Percentiles rank a stretch among this genome's conserved stretches.
phyloP scores from a whole-genome alignment of 35 echinoderm and acorn worm species.

The Acanthaster planci region DNA sequence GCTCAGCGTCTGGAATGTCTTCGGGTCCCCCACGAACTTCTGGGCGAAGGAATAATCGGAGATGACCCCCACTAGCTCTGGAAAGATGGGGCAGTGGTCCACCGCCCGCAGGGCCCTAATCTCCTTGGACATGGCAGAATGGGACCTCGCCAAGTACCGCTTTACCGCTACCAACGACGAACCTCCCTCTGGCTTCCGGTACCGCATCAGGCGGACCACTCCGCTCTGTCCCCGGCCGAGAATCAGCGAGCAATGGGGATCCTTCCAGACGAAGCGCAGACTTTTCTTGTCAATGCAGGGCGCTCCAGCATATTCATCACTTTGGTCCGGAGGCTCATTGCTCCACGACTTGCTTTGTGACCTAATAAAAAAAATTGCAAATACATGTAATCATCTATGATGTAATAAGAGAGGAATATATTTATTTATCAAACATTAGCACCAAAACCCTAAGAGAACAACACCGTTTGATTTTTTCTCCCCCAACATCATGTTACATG shows the following conservation, averaged over 20 bases:
- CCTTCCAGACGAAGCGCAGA: not conserved
- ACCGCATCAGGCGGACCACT: not conserved
- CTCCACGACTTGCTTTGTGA: too few species aligned
- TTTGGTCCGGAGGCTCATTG: too few species aligned
- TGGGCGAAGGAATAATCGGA: not conserved
- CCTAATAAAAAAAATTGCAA: too few species aligned
- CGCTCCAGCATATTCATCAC: too few species aligned
- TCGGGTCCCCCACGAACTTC: not conserved
- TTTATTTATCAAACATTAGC: too few species aligned
- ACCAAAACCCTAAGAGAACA: too few species aligned
- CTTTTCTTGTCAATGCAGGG: not conserved
- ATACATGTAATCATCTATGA: too few species aligned
- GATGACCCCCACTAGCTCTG: not conserved
- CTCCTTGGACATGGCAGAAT: not conserved
- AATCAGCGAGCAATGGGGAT: not conserved
- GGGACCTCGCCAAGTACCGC: not conserved
- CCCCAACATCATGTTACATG: too few species aligned
- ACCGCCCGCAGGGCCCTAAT: not conserved
- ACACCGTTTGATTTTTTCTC: too few species aligned
- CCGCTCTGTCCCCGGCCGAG: constrained; percentile 7
- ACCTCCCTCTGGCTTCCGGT: not conserved
- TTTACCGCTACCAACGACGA: not conserved
- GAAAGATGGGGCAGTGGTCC: constrained; percentile 7
- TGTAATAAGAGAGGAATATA: too few species aligned
- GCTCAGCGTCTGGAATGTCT: not conserved